Conservation (phyloP, 2,888 invertebrate genomes). For the Adelognathus sp. region DNA sequence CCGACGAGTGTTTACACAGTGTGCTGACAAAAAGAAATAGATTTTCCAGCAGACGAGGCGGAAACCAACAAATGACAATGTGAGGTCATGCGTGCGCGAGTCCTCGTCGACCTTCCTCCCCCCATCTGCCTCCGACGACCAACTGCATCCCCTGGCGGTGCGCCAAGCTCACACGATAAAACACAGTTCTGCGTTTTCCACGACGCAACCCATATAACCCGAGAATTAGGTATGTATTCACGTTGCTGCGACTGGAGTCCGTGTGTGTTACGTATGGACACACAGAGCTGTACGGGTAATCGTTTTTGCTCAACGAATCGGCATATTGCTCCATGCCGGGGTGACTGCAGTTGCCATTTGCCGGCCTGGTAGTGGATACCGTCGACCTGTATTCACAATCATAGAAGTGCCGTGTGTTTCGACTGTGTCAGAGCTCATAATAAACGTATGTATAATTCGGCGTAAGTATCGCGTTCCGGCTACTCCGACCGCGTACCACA, state of each 20-base stretch:
- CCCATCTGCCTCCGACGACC: background rate
- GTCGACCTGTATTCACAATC: constrained; percentile 17
- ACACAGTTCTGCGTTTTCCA: constrained; percentile 65
- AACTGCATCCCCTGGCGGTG: constrained; percentile 63
- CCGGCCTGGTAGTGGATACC: background rate
- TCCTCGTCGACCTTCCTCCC: constrained; percentile 27
- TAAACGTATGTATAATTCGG: constrained; percentile 57
- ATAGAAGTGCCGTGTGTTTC: background rate
- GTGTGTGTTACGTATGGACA: background rate
- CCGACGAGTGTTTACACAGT: constrained; percentile 56
- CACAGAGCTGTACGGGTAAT: constrained; percentile 3
- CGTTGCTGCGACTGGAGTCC: background rate
- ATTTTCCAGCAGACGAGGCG: constrained; percentile 78
- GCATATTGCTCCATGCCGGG: constrained; percentile 52
- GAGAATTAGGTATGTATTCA: constrained; percentile 10
- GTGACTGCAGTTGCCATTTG: constrained; percentile 42
- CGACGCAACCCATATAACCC: constrained; percentile 54
- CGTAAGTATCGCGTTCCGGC: constrained; percentile 8
- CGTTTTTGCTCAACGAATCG: constrained; percentile 46
- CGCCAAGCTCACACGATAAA: constrained; percentile 74
- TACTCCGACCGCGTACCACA: background rate
- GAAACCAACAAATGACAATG: constrained; percentile 75
- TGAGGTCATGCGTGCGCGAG: constrained; percentile 70
- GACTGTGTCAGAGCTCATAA: constrained; percentile 36
- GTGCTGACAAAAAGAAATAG: constrained; percentile 73